A percentile compares a stretch with the other conserved stretches of the same genome.
These are phyloP conservation scores for Chaenodraco wilsoni DNA, from an alignment of 2,797 vertebrate genomes.

Conservation along the genomic window DNA sequence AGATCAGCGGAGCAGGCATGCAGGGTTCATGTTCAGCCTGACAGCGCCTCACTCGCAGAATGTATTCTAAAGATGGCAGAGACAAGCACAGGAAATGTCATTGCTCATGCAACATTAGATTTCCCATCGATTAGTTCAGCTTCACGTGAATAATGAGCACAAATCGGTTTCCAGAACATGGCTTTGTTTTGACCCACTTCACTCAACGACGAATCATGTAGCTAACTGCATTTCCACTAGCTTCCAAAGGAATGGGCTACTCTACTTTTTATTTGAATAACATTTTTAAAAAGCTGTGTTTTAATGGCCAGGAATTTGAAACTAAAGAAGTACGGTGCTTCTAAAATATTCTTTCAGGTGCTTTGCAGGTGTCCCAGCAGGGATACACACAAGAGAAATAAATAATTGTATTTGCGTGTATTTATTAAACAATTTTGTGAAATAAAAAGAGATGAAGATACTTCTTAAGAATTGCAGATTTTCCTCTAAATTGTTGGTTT, in stretches of 20 bases:
- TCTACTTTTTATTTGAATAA: neutral
- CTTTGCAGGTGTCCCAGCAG: slow-evolving; percentile 70
- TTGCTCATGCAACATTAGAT: slow-evolving; percentile 69
- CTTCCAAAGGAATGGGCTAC: slow-evolving; percentile 23
- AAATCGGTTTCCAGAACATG: slow-evolving; percentile 54
- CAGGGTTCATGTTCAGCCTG: slow-evolving; percentile 51
- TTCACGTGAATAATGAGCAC: slow-evolving; percentile 60
- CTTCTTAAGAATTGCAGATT: slow-evolving; percentile 54
- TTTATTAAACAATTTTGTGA: slow-evolving; percentile 42
- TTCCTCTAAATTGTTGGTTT: slow-evolving; percentile 50
- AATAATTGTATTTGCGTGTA: slow-evolving; percentile 32
- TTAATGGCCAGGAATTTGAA: slow-evolving; percentile 56
- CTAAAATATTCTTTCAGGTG: slow-evolving; percentile 56
- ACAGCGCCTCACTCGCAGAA: slow-evolving; percentile 42
- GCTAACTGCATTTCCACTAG: slow-evolving; percentile 23
- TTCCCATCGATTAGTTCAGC: slow-evolving; percentile 61
- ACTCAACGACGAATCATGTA: slow-evolving; percentile 20
- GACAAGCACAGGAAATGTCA: slow-evolving; percentile 59
- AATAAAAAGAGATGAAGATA: slow-evolving; percentile 49
- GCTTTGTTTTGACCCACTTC: slow-evolving; percentile 63
- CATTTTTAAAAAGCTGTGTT: slow-evolving; percentile 21
- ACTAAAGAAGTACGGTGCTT: slow-evolving; percentile 68
- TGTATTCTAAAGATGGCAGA: slow-evolving; percentile 49
- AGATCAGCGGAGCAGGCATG: slow-evolving; percentile 44
- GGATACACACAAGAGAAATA: slow-evolving; percentile 53